These are phyloP conservation scores for Taxidea taxus DNA, from an alignment of 2,113 vertebrate genomes.

Conservation along the genomic window DNA sequence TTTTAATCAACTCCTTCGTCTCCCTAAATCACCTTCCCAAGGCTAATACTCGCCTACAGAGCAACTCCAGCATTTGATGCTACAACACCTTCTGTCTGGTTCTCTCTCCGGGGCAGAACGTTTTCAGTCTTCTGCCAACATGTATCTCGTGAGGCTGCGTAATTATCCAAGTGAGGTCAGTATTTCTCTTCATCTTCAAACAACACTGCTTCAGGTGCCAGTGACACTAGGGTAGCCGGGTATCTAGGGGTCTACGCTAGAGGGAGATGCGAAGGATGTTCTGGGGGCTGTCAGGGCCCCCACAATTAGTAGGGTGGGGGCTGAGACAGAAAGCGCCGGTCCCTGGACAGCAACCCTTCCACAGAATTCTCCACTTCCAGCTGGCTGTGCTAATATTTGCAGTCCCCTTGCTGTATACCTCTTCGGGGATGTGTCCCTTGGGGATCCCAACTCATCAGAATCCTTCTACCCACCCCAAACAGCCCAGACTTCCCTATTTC, in stretches of 20 bases:
- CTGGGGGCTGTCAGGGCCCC: background rate
- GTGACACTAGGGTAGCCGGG: background rate
- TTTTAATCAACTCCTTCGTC: background rate
- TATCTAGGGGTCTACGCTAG: background rate
- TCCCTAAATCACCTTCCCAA: background rate
- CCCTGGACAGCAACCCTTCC: background rate
- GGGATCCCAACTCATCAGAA: background rate
- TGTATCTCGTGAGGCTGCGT: background rate
- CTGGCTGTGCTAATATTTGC: background rate
- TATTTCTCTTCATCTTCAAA: background rate
- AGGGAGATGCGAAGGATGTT: background rate
- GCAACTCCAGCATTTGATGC: background rate
- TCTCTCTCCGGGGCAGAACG: background rate
- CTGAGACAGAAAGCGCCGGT: background rate
- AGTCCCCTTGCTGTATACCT: background rate
- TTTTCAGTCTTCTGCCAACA: background rate
- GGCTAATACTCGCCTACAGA: background rate
- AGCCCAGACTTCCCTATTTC: background rate
- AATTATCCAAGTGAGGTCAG: background rate
- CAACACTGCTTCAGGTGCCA: background rate
- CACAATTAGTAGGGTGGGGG: background rate
- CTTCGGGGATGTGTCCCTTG: background rate
- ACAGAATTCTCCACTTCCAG: background rate
- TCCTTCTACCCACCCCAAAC: background rate
- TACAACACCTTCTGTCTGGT: background rate